Evolutionary conservation across 2,888 invertebrate genomes (phyloP).

Genomic region (Phengaris arion): DNA sequence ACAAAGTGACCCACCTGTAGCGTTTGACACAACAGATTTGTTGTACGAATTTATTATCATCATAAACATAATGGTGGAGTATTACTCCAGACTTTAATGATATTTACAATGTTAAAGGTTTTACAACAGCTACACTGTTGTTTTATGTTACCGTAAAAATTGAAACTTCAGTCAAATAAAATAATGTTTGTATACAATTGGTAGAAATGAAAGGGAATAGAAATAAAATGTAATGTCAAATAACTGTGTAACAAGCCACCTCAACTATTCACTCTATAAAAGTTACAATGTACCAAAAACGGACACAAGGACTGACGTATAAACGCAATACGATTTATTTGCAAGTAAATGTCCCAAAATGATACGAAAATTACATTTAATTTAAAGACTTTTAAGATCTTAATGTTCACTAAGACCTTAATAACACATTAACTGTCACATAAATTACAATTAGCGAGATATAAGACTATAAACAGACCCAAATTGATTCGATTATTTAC

Average conservation of each 20-base stretch:
- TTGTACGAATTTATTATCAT: slow-evolving; percentile 36
- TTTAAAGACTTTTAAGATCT: slow-evolving; percentile 11
- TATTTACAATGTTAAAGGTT: slow-evolving; percentile 43
- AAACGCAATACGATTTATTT: not conserved
- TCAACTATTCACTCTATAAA: not conserved
- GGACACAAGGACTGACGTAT: not conserved
- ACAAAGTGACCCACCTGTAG: slow-evolving; percentile 32
- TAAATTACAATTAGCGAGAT: slow-evolving; percentile 17
- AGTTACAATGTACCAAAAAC: not conserved
- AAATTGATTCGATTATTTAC: slow-evolving; percentile 15
- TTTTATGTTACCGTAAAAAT: slow-evolving; percentile 24
- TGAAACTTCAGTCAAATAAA: slow-evolving; percentile 25
- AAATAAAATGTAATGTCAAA: not conserved
- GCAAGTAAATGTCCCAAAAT: slow-evolving; percentile 3
- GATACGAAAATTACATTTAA: slow-evolving; percentile 13
- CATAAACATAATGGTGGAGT: slow-evolving; percentile 36
- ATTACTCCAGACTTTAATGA: slow-evolving; percentile 46
- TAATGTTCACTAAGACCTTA: slow-evolving; percentile 1
- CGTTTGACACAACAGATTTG: slow-evolving; percentile 29
- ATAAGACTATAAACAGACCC: not conserved
- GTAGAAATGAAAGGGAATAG: not conserved
- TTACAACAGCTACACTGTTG: slow-evolving; percentile 30
- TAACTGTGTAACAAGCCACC: not conserved
- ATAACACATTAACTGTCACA: slow-evolving; percentile 13
- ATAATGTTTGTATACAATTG: not conserved